phyloP scores from a whole-genome alignment of 1,140 invertebrate genomes.

The Tribolium castaneum region DNA sequence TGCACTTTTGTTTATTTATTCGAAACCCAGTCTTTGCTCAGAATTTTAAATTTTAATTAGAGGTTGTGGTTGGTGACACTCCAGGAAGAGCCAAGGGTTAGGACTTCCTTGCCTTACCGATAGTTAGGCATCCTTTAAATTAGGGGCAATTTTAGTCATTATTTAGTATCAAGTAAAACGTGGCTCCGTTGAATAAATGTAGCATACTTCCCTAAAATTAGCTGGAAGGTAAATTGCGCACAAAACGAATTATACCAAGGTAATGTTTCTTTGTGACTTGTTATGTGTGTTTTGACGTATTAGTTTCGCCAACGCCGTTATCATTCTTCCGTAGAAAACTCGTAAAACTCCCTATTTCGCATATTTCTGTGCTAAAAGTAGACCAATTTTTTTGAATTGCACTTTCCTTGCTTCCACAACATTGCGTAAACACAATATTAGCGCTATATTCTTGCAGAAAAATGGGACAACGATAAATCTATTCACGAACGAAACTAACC shows the following conservation, averaged over 20 bases:
- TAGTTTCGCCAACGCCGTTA: conserved; percentile 4
- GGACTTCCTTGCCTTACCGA: neutral
- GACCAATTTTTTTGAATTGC: neutral
- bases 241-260: conserved; percentile 38
- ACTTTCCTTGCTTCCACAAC: neutral
- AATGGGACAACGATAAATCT: neutral
- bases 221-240: conserved; percentile 27
- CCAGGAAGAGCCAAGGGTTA: conserved; percentile 1
- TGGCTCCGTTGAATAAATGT: conserved; percentile 22
- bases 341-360: neutral
- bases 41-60: neutral
- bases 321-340: conserved; percentile 18
- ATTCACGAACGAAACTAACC: too few species aligned
- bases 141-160: conserved; percentile 36
- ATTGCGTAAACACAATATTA: neutral
- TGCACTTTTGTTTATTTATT: neutral
- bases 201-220: conserved; percentile 35
- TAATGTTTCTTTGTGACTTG: conserved; percentile 42
- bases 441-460: neutral
- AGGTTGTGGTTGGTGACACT: neutral
- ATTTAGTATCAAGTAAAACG: conserved; percentile 29
- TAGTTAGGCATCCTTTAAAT: conserved; percentile 35
- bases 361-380: conserved; percentile 1
- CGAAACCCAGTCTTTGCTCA: neutral
- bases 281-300: conserved; percentile 30